Conservation (phyloP, 2,113 vertebrate genomes). For the Vombatus ursinus region DNA sequence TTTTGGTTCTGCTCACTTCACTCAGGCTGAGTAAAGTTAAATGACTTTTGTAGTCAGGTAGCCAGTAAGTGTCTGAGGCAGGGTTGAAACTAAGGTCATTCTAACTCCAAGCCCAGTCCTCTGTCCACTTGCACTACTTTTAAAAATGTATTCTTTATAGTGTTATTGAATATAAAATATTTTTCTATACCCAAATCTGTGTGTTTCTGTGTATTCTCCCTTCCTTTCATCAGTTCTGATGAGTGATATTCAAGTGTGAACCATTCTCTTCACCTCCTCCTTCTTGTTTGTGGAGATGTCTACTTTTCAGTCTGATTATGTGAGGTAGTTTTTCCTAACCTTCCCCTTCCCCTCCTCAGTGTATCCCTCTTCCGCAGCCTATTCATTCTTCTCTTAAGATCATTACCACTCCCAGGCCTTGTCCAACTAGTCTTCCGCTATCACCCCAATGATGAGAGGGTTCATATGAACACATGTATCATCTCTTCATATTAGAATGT, state of each 20-base stretch:
- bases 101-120: not conserved
- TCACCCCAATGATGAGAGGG: not conserved
- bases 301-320: not conserved
- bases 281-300: not conserved
- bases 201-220: not conserved
- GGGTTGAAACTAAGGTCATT: not conserved
- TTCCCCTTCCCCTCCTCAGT: not conserved
- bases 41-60: not conserved
- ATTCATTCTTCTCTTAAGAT: not conserved
- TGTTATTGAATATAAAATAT: not conserved
- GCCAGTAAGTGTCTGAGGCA: not conserved
- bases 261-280: not conserved
- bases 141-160: too few species aligned
- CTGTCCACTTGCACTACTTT: not conserved
- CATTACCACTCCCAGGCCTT: not conserved
- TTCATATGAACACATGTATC: not conserved
- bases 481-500: not conserved
- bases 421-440: not conserved
- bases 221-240: too few species aligned
- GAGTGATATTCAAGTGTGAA: not conserved
- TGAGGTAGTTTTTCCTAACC: not conserved
- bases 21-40: not conserved
- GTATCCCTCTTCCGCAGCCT: not conserved
- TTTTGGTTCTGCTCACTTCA: too few species aligned
- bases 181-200: not conserved